Conservation (phyloP, 2,888 invertebrate genomes). For the Pseudanteris insignis region DNA sequence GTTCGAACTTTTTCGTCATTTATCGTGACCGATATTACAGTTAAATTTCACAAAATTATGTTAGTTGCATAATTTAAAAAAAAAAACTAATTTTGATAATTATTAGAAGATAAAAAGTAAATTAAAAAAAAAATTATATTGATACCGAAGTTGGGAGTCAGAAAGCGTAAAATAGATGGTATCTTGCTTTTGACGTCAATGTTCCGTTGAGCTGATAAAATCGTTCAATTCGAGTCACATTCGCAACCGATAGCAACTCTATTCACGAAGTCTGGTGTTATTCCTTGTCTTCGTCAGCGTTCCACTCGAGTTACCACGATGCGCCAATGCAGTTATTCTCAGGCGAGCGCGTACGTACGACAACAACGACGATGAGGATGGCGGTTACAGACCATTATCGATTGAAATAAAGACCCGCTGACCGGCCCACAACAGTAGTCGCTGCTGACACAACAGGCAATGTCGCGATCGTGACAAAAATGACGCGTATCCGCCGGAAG, state of each 20-base stretch:
- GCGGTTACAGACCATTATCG: conserved; percentile 65
- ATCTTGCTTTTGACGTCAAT: no score
- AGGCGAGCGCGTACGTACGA: conserved; percentile 41
- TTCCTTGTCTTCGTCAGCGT: conserved; percentile 40
- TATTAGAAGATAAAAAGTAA: no score
- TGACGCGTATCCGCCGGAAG: conserved; percentile 66
- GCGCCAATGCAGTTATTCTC: conserved; percentile 43
- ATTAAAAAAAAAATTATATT: no score
- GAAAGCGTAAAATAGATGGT: no score
- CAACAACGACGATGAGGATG: conserved; percentile 48
- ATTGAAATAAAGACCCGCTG: conserved; percentile 57
- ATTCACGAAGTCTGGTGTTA: conserved; percentile 33
- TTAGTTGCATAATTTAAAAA: conserved; percentile 12
- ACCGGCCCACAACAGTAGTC: conserved; percentile 48
- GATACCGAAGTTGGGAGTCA: no score
- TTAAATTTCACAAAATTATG: no score
- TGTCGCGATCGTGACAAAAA: conserved; percentile 66
- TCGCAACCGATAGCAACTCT: conserved; percentile 21
- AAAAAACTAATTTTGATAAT: no score
- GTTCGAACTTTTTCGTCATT: no score
- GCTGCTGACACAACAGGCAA: conserved; percentile 57
- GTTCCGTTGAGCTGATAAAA: conserved; percentile 36
- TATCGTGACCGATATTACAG: no score
- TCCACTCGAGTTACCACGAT: conserved; percentile 41
- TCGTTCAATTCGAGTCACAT: conserved; percentile 32